Conservation (phyloP, 2,888 invertebrate species). For the Ormyrus labotus region DNA sequence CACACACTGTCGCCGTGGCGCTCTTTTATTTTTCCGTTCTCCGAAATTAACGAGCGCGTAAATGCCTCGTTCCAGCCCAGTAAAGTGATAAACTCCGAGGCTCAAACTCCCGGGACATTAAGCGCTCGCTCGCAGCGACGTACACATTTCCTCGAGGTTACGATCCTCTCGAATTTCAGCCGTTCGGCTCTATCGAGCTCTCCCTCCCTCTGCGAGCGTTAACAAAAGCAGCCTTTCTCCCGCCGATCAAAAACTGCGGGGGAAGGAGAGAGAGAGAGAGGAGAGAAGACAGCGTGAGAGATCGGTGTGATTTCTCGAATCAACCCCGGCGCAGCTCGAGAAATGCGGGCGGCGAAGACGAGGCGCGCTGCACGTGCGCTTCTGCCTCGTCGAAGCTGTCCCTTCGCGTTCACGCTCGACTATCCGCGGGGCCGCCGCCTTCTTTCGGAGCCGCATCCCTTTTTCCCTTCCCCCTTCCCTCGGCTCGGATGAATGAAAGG, state of each 20-base stretch:
- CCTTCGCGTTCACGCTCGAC: not conserved
- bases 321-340: not conserved
- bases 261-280: not conserved
- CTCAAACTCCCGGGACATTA: too few relatives aligned
- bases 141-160: too few relatives aligned
- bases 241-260: not conserved
- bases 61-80: conserved; percentile 24
- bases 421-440: not conserved
- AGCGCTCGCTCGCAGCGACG: too few relatives aligned
- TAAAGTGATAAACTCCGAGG: conserved; percentile 21
- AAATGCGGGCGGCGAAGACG: conserved; percentile 11
- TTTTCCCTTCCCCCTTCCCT: not conserved
- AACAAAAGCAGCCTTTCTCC: not conserved
- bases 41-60: conserved; percentile 37
- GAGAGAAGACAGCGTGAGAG: conserved; percentile 27
- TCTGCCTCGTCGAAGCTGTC: not conserved
- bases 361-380: conserved; percentile 6
- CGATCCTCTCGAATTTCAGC: conserved; percentile 8
- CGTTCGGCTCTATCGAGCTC: not conserved
- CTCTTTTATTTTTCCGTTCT: not conserved
- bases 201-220: not conserved
- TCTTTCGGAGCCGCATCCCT: not conserved
- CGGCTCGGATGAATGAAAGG: conserved; percentile 41
- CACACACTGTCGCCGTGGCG: not conserved
- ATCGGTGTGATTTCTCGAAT: conserved; percentile 33